These are phyloP conservation scores for Acrossocheilus wenchowensis DNA, from an alignment of 2,797 vertebrate species.

Conservation along the genomic window DNA sequence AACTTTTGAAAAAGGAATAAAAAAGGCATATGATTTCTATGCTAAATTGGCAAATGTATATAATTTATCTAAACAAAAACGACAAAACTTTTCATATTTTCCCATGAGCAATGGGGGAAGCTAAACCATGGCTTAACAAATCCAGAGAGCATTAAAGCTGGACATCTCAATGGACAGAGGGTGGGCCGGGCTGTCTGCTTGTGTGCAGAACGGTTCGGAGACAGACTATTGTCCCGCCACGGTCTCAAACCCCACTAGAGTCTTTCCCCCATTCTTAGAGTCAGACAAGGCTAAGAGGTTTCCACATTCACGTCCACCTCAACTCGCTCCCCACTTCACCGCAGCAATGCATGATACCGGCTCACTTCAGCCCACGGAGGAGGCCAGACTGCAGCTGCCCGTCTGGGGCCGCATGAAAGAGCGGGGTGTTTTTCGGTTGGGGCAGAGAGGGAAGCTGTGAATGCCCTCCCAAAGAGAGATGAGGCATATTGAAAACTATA, in stretches of 20 bases:
- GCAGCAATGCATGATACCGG: constrained; percentile 15
- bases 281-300: constrained; percentile 59
- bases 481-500: constrained; percentile 98
- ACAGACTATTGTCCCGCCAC: constrained; percentile 17
- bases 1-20: neutral
- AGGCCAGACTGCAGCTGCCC: constrained; percentile 85
- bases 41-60: neutral
- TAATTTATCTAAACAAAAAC: neutral
- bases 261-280: constrained; percentile 46
- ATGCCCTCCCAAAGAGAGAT: constrained; percentile 91
- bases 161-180: constrained; percentile 21
- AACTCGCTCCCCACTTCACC: constrained; percentile 50
- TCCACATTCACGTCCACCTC: constrained; percentile 70
- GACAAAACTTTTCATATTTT: neutral
- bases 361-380: constrained; percentile 65
- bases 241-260: constrained; percentile 13
- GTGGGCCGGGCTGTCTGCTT: constrained; percentile 29
- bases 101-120: neutral
- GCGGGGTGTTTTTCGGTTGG: constrained; percentile 72
- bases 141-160: neutral
- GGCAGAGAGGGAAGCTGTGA: constrained; percentile 77
- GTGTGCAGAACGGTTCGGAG: constrained; percentile 6
- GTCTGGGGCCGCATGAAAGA: constrained; percentile 77
- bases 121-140: constrained; percentile 21
- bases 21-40: neutral